phyloP scores from a whole-genome alignment of 2,797 vertebrate species.

The Crocidura indochinensis region DNA sequence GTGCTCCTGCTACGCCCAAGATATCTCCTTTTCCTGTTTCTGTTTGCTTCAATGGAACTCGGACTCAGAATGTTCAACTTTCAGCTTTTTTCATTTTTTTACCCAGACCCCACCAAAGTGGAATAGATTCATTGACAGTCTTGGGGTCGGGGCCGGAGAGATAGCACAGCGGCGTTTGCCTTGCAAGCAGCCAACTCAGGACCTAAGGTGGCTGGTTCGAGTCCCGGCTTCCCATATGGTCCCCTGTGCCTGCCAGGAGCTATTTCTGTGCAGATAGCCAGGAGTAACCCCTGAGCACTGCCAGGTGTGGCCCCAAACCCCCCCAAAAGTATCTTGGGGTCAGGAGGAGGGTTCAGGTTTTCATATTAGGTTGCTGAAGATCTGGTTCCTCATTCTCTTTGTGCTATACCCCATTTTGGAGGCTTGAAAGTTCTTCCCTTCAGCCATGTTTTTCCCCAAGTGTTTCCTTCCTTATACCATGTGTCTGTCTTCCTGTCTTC shows the following conservation, averaged over 20 bases:
- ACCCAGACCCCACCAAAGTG: background rate
- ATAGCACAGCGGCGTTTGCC: too few relatives aligned
- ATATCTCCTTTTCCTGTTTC: background rate
- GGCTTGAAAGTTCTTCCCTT: background rate
- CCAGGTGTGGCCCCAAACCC: background rate
- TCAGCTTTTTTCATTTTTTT: background rate
- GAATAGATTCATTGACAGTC: background rate
- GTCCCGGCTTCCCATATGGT: too few relatives aligned
- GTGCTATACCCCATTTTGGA: background rate
- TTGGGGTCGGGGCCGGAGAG: background rate
- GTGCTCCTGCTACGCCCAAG: background rate
- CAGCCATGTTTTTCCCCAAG: background rate
- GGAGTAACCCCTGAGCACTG: too few relatives aligned
- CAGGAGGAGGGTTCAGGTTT: background rate
- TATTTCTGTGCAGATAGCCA: too few relatives aligned
- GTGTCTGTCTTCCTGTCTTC: background rate
- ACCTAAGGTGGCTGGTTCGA: too few relatives aligned
- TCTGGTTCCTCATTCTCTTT: background rate
- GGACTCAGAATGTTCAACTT: background rate
- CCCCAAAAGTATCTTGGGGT: background rate
- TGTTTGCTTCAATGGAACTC: background rate
- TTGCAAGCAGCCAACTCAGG: too few relatives aligned
- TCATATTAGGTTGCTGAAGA: background rate
- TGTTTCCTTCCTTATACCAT: background rate
- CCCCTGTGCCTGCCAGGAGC: too few relatives aligned